These are phyloP conservation scores for Acrobasis consociella DNA, from an alignment of 2,888 invertebrate species.

Conservation along the genomic window DNA sequence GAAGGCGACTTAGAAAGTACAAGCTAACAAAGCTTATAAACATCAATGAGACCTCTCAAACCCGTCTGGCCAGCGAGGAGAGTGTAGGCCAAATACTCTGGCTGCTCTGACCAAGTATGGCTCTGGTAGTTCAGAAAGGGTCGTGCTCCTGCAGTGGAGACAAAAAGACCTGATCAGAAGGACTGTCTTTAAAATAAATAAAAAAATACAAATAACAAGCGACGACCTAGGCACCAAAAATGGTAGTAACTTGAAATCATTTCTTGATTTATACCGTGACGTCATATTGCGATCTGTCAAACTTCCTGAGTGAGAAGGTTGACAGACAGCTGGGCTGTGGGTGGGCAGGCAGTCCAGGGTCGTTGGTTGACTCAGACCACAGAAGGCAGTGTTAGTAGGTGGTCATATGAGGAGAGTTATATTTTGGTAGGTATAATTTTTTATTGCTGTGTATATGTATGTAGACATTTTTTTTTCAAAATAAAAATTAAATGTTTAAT, in stretches of 20 bases:
- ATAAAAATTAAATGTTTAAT: too few species aligned
- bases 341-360: slow-evolving; percentile 7
- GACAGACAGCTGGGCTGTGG: slow-evolving; percentile 11
- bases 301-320: slow-evolving; percentile 7
- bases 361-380: background rate
- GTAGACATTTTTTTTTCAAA: background rate
- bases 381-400: background rate
- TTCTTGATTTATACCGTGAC: slow-evolving; percentile 1
- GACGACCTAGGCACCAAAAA: background rate
- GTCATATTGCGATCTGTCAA: background rate
- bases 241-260: background rate
- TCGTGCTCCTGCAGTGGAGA: too few species aligned
- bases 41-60: too few species aligned
- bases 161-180: too few species aligned
- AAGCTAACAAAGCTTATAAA: too few species aligned
- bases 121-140: too few species aligned
- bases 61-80: too few species aligned
- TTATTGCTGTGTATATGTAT: too few species aligned
- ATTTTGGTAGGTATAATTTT: background rate
- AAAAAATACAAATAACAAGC: background rate
- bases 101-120: too few species aligned
- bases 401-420: background rate
- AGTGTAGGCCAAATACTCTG: too few species aligned
- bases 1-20: too few species aligned
- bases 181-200: background rate